Conservation (phyloP, 2,888 invertebrate genomes). For the Seira ritae region DNA sequence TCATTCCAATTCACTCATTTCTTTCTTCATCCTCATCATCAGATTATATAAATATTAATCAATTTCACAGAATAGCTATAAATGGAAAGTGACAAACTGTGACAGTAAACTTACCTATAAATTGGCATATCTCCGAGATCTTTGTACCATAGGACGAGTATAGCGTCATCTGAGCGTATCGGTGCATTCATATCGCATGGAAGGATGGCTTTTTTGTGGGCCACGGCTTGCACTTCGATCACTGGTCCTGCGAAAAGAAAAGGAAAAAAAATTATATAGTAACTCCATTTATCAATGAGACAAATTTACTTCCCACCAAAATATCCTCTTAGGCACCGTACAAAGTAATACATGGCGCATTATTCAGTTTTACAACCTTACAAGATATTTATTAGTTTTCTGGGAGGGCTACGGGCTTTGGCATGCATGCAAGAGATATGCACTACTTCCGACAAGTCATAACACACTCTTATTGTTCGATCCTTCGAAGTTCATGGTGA, state of each 20-base stretch:
- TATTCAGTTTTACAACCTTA: constrained; percentile 19
- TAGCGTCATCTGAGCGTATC: constrained; percentile 85
- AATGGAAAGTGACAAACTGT: neutral
- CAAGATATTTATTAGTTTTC: constrained; percentile 17
- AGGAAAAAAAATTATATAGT: neutral
- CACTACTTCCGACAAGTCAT: constrained; percentile 21
- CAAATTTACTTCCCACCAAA: constrained; percentile 40
- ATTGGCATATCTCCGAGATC: constrained; percentile 87
- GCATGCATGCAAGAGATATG: constrained; percentile 27
- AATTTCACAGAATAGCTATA: too few relatives aligned
- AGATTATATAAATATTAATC: too few relatives aligned
- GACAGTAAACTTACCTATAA: constrained; percentile 84
- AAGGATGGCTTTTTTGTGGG: constrained; percentile 86
- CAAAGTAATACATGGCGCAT: neutral
- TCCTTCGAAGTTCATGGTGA: constrained; percentile 22
- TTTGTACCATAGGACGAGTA: constrained; percentile 94
- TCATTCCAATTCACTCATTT: too few relatives aligned
- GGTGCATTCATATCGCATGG: constrained; percentile 91
- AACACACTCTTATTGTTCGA: constrained; percentile 10
- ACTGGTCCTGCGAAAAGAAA: constrained; percentile 78
- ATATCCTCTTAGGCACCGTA: neutral
- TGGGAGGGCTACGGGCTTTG: neutral
- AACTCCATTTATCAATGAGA: constrained; percentile 43
- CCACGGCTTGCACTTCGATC: constrained; percentile 83
- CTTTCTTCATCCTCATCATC: too few relatives aligned